Base-by-base conservation (phyloP, 2,113 vertebrate genomes). In the Myrmophylax atrothorax region DNA sequence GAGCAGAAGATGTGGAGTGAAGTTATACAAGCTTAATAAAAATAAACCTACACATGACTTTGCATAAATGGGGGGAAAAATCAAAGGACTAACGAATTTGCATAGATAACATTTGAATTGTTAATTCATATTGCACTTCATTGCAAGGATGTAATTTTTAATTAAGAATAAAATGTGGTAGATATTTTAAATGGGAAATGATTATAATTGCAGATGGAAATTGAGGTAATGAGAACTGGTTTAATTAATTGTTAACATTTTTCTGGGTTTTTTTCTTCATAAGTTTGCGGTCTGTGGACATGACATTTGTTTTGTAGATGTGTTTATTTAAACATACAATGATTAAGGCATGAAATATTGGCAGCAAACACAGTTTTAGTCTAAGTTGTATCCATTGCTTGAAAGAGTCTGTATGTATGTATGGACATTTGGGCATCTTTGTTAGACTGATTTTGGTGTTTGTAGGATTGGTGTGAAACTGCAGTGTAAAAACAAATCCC, bases 141-240 rank as follows among this genome's bases (percentile, higher is more conserved):
- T 96, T 96, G 95, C 95, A 95, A 98, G 97, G 94, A 97, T 97
- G 96, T 97, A 84, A 91, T 97, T 98, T 98, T 97, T 98, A 98
- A 98, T 98, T 98, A 98, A 97, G 97, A 97, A 95, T 96, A 94
- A 97, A 97, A 97, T 95, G 93, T 96, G 92, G 94, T 95, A 95
- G 97, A 94, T 97, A 94, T 94, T 97, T 97, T 96, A 97, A 98
- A 97, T 97, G 95, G 96, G 97, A 96, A 97, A 90, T 98, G 96
- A 98, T 98, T 98, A 97, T 98, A 98, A 98, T 97, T 98, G 97
- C 94, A 97, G 94, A 98, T 98, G 96, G 96, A 97, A 98, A 88
- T 97, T 94, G 80, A 97, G 89, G 96, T 96, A 96, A 96, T 94
- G 96, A 96, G 96, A 97, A 96, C 89, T 94, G 89, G 72, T 96